These are phyloP conservation scores for Charaxes varanes DNA, from an alignment of 1,140 invertebrate species.

Conservation along the genomic window DNA sequence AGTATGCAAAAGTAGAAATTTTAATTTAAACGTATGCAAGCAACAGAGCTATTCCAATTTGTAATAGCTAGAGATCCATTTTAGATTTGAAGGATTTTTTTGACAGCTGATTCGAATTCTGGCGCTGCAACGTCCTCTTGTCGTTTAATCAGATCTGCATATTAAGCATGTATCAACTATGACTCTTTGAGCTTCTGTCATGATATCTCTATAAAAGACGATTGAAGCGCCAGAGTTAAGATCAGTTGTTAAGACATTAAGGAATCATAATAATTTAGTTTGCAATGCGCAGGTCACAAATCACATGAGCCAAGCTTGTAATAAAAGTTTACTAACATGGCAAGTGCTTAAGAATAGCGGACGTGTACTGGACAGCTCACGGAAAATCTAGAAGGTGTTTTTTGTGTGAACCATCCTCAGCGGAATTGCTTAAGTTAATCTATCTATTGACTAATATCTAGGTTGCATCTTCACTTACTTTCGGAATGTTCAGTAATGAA, in stretches of 20 bases:
- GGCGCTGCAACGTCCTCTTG: too few species aligned
- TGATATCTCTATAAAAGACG: too few species aligned
- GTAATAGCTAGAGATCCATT: too few species aligned
- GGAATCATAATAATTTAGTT: constrained; percentile 6
- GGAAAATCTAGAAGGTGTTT: constrained; percentile 12
- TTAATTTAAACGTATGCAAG: background rate
- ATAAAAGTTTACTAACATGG: constrained; percentile 36
- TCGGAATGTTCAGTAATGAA: background rate
- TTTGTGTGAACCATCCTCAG: constrained; percentile 4
- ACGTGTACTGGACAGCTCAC: constrained; percentile 22
- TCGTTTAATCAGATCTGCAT: too few species aligned
- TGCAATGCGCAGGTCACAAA: constrained; percentile 26
- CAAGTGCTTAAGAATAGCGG: constrained; percentile 35
- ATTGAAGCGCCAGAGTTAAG: too few species aligned
- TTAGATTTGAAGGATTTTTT: too few species aligned
- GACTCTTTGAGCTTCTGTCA: too few species aligned
- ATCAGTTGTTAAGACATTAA: background rate
- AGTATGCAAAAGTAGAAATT: constrained; percentile 5
- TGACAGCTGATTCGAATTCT: too few species aligned
- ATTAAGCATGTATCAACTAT: too few species aligned
- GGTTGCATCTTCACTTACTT: too few species aligned
- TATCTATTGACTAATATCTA: constrained; percentile 13
- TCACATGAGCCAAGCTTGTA: constrained; percentile 45
- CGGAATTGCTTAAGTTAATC: constrained; percentile 13
- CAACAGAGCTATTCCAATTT: too few species aligned